Conservation (phyloP, 2,797 vertebrate genomes). For the Acestrorhynchus altus region DNA sequence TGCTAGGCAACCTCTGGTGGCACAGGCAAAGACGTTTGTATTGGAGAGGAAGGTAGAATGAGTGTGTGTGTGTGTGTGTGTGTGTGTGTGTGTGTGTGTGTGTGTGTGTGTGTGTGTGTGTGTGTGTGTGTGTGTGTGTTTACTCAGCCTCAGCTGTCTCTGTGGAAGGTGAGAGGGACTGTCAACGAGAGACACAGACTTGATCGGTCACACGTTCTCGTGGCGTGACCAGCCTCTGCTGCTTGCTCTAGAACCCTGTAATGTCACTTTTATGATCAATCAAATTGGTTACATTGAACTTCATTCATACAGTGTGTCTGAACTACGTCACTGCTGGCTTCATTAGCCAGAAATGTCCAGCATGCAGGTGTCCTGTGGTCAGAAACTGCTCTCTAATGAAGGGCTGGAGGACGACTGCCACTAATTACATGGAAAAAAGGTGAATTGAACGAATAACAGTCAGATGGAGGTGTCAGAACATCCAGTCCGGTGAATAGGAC, state of each 20-base stretch:
- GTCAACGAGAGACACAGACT: conserved; percentile 41
- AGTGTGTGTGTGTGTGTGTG: neutral
- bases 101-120: conserved; percentile 3
- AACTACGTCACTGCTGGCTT: too few species aligned
- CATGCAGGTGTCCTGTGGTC: too few species aligned
- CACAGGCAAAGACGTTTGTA: conserved; percentile 25
- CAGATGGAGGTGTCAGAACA: too few species aligned
- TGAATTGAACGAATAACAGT: too few species aligned
- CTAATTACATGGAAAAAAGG: too few species aligned
- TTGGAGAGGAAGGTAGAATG: conserved; percentile 18
- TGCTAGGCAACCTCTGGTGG: conserved; percentile 73
- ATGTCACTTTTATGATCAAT: neutral
- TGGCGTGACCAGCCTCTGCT: neutral
- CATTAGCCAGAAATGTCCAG: too few species aligned
- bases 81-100: conserved; percentile 26
- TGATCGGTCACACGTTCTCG: conserved; percentile 37
- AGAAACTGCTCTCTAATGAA: too few species aligned
- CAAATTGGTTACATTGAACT: neutral
- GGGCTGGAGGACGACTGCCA: too few species aligned
- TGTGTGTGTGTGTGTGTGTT: conserved; percentile 26
- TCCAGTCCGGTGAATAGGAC: too few species aligned
- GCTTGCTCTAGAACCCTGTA: neutral
- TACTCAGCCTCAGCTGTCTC: conserved; percentile 46
- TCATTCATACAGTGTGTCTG: neutral
- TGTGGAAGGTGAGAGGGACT: conserved; percentile 46